Percentiles rank a stretch among this genome's conserved stretches.
These are phyloP conservation scores for Marmota flaviventris DNA, from an alignment of 2,113 vertebrate genomes.

Conservation along the genomic window DNA sequence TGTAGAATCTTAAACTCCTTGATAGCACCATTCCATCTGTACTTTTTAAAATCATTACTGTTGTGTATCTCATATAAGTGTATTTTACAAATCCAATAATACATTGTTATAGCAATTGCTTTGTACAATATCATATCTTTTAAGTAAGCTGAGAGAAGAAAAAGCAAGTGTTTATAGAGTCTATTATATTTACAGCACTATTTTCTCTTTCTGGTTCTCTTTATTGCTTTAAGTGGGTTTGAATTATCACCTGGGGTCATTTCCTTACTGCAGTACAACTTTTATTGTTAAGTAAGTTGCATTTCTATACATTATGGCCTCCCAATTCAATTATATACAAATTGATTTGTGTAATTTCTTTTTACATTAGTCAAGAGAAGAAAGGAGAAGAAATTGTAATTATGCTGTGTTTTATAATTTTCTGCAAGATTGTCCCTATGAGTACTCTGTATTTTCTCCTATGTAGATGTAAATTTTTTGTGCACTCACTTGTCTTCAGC, in stretches of 20 bases:
- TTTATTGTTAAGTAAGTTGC: background rate
- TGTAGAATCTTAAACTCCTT: background rate
- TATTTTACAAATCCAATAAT: background rate
- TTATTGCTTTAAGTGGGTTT: background rate
- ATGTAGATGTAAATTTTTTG: background rate
- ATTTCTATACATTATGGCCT: background rate
- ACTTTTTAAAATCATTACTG: background rate
- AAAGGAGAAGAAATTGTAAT: background rate
- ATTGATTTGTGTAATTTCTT: background rate
- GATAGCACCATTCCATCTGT: background rate
- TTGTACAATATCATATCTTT: background rate
- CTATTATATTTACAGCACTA: background rate
- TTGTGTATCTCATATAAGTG: background rate
- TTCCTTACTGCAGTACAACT: background rate
- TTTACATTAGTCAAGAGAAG: conserved; percentile 4
- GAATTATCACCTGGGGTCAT: background rate
- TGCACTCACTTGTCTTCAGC: background rate
- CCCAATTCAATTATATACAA: background rate
- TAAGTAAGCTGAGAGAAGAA: background rate
- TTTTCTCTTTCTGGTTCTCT: background rate
- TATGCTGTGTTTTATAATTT: background rate
- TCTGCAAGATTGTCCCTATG: background rate
- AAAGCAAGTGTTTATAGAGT: background rate
- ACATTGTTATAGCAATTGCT: background rate
- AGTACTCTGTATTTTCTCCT: background rate